These are phyloP conservation scores for Caenorhabditis sp. DNA, from an alignment of 2,888 invertebrate genomes.

Conservation along the genomic window DNA sequence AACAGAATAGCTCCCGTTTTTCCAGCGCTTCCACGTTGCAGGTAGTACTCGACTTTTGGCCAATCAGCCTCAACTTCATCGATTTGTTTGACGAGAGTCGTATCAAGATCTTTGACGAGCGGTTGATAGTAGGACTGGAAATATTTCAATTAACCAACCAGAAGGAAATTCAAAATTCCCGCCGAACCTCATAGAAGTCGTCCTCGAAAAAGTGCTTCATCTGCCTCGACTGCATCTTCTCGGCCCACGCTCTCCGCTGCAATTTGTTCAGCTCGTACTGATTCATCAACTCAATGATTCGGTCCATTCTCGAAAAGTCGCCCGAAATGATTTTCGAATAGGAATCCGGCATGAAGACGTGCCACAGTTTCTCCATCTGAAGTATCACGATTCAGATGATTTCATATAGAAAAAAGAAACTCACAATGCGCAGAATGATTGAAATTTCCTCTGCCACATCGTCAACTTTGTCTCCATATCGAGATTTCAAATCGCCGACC, in stretches of 20 bases:
- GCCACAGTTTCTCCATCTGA: slow-evolving; percentile 74
- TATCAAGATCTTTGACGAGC: slow-evolving; percentile 78
- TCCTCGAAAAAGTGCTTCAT: slow-evolving; percentile 82
- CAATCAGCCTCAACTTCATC: slow-evolving; percentile 74
- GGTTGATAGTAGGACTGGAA: slow-evolving; percentile 80
- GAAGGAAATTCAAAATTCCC: background rate
- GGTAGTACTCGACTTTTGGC: slow-evolving; percentile 61
- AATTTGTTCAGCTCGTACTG: slow-evolving; percentile 78
- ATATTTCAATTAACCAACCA: no score
- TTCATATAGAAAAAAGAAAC: background rate
- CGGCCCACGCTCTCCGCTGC: slow-evolving; percentile 80
- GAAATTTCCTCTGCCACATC: slow-evolving; percentile 71
- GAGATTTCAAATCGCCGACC: slow-evolving; percentile 77
- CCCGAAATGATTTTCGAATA: slow-evolving; percentile 70
- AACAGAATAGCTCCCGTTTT: slow-evolving; percentile 80
- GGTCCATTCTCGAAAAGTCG: slow-evolving; percentile 78
- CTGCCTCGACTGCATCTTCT: slow-evolving; percentile 82
- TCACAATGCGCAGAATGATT: slow-evolving; percentile 61
- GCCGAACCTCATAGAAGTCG: slow-evolving; percentile 79
- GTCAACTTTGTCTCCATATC: slow-evolving; percentile 77
- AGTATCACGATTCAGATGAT: background rate
- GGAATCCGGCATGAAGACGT: slow-evolving; percentile 72
- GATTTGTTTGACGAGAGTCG: slow-evolving; percentile 75
- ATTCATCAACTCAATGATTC: slow-evolving; percentile 75
- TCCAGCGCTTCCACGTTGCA: slow-evolving; percentile 66